These are phyloP conservation scores for Cavia porcellus DNA, from an alignment of 2,113 vertebrate species.

Conservation along the genomic window DNA sequence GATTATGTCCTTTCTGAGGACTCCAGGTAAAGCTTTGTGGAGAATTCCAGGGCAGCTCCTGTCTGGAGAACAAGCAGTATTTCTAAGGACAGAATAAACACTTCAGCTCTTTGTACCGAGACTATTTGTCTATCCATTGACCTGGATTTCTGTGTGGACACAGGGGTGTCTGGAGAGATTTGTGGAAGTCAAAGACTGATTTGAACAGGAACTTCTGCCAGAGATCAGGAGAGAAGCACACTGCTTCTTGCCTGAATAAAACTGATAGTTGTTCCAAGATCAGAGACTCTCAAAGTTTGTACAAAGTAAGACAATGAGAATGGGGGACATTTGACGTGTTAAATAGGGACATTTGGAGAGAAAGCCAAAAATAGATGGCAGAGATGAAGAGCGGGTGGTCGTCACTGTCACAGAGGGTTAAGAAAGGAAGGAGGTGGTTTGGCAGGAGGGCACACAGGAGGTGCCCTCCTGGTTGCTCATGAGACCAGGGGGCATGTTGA, in stretches of 20 bases:
- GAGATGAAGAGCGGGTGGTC: neutral
- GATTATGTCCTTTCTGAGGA: neutral
- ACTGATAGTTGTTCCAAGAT: neutral
- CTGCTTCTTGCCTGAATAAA: neutral
- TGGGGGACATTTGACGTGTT: neutral
- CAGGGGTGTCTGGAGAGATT: neutral
- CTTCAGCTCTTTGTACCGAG: neutral
- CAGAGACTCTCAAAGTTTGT: neutral
- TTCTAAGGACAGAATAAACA: neutral
- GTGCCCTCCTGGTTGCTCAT: neutral
- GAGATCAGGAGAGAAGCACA: neutral
- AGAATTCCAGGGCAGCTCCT: neutral
- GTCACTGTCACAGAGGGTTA: neutral
- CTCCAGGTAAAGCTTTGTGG: neutral
- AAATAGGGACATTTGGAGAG: conserved; percentile 24
- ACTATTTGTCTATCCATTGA: neutral
- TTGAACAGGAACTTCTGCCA: neutral
- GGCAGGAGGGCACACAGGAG: neutral
- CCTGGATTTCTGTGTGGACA: neutral
- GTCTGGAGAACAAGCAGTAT: neutral
- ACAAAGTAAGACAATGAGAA: neutral
- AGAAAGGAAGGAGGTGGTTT: neutral
- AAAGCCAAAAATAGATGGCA: conserved; percentile 2
- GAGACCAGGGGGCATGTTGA: neutral
- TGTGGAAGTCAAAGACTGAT: neutral